A percentile compares a stretch with the other conserved stretches of the same genome.
Conservation (phyloP, 1,140 invertebrate genomes). For the Drosophila nigromelanica region DNA sequence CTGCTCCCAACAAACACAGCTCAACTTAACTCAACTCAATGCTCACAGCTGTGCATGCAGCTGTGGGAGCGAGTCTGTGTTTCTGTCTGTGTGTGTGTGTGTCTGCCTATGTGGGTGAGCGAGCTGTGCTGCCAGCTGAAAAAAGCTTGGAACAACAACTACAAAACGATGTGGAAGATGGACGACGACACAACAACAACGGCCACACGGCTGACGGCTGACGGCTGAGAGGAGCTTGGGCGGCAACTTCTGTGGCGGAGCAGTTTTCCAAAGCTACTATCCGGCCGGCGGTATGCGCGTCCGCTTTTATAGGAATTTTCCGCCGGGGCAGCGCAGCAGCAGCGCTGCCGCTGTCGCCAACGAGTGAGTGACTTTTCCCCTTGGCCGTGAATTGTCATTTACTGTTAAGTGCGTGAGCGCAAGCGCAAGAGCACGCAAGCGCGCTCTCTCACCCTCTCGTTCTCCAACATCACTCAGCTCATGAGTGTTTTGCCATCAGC, state of each 20-base stretch:
- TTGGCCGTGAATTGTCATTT: slow-evolving; percentile 65
- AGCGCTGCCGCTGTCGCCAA: slow-evolving; percentile 3
- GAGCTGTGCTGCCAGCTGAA: slow-evolving; percentile 37
- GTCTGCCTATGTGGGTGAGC: slow-evolving; percentile 37
- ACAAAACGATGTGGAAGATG: slow-evolving; percentile 26
- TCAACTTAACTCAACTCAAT: slow-evolving; percentile 15
- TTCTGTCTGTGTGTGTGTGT: slow-evolving; percentile 10
- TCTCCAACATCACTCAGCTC: not conserved
- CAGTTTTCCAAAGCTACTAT: slow-evolving; percentile 81
- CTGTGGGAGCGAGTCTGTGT: slow-evolving; percentile 21
- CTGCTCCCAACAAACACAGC: slow-evolving; percentile 6
- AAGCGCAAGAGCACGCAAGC: not conserved
- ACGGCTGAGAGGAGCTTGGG: slow-evolving; percentile 43
- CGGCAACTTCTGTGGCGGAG: slow-evolving; percentile 74
- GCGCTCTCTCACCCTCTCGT: not conserved
- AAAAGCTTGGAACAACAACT: slow-evolving; percentile 27
- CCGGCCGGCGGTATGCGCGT: slow-evolving; percentile 63
- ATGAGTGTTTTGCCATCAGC: slow-evolving; percentile 1
- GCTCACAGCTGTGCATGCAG: slow-evolving; percentile 41
- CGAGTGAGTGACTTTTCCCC: slow-evolving; percentile 70
- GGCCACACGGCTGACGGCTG: slow-evolving; percentile 28
- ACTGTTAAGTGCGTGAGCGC: slow-evolving; percentile 4
- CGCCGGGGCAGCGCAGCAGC: slow-evolving; percentile 51
- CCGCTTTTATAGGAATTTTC: slow-evolving; percentile 77
- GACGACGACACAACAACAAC: slow-evolving; percentile 30